phyloP scores from a whole-genome alignment of 1,140 invertebrate genomes.

The Lordiphosa stackelbergi region DNA sequence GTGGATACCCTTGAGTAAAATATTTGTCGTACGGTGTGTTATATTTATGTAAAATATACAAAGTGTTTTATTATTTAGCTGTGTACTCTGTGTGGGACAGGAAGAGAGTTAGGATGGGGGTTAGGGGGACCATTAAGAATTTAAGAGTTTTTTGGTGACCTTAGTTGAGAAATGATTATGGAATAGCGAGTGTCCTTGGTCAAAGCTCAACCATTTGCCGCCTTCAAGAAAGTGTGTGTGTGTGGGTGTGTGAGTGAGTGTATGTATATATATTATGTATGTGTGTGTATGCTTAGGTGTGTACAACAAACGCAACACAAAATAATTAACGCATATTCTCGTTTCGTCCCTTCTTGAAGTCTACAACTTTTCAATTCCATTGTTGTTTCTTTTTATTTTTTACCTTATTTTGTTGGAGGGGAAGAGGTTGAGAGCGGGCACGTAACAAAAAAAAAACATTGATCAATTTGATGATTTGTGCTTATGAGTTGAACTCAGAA shows the following conservation, averaged over 20 bases:
- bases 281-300: constrained; percentile 40
- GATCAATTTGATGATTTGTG: constrained; percentile 59
- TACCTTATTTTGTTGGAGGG: background rate
- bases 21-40: no score
- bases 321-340: constrained; percentile 68
- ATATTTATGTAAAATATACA: constrained; percentile 62
- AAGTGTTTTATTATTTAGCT: constrained; percentile 39
- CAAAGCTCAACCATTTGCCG: no score
- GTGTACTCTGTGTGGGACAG: constrained; percentile 15
- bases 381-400: constrained; percentile 46
- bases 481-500: constrained; percentile 55
- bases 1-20: no score
- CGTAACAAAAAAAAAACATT: constrained; percentile 17
- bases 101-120: no score
- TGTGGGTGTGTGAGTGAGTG: constrained; percentile 7
- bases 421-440: background rate
- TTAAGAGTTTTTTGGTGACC: no score
- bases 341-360: constrained; percentile 21
- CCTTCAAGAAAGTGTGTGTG: background rate
- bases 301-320: constrained; percentile 74
- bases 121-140: no score
- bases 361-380: constrained; percentile 61
- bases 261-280: constrained; percentile 22
- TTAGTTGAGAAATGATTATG: no score
- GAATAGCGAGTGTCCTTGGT: no score